phyloP scores from a whole-genome alignment of 2,888 invertebrate genomes.

The Rhyacophila evoluta region DNA sequence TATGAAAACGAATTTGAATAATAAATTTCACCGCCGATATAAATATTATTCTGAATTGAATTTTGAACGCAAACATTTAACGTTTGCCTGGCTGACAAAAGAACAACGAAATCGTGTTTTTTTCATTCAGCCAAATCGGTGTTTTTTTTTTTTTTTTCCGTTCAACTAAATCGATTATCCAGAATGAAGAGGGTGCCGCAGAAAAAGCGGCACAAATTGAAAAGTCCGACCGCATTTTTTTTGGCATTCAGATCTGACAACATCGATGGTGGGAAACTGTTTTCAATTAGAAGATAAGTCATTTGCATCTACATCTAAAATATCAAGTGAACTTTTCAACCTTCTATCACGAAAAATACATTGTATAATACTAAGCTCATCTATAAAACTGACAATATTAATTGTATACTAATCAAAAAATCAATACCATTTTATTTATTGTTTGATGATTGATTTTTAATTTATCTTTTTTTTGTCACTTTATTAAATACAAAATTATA shows the following conservation, averaged over 20 bases:
- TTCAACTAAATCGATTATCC: neutral
- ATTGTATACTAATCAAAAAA: too few relatives aligned
- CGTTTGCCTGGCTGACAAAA: neutral
- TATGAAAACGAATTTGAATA: slow-evolving; percentile 12
- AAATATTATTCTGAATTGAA: neutral
- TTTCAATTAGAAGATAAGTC: neutral
- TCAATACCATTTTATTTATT: too few relatives aligned
- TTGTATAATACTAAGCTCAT: too few relatives aligned
- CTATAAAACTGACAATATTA: too few relatives aligned
- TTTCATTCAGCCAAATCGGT: neutral
- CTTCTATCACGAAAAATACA: too few relatives aligned
- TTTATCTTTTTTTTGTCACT: too few relatives aligned
- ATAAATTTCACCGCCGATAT: neutral
- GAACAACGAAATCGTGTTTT: neutral
- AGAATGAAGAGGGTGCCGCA: neutral
- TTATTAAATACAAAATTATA: too few relatives aligned
- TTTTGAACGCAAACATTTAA: neutral
- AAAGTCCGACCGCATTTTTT: neutral
- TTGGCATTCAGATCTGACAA: neutral
- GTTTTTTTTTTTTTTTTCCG: neutral
- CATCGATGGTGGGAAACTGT: neutral
- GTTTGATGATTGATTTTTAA: too few relatives aligned
- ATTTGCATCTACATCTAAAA: too few relatives aligned
- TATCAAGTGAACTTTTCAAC: too few relatives aligned
- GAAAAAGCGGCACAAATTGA: neutral